Evolutionary conservation across 2,797 vertebrate genomes (phyloP), one percentile per base, ranked within the genome.

Genomic region (Rhynchotus rufescens): DNA sequence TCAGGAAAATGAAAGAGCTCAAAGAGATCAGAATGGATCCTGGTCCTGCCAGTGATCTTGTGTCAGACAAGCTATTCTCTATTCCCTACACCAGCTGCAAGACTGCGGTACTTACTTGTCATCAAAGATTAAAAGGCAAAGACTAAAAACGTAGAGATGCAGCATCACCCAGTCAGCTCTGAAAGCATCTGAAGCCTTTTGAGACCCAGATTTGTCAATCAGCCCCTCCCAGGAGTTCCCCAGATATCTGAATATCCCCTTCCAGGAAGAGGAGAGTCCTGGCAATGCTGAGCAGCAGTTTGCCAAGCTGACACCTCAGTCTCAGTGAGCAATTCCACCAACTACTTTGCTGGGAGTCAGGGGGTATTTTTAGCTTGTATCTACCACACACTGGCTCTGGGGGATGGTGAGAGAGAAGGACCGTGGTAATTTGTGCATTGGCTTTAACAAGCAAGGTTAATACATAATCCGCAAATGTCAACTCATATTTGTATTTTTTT

Each of bases 1-100:
- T 80, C 49, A 49, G 47, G 72, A 76, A 45, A 83, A 10, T 5
- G 8, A 19, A 30, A 30, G 19, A 11, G 5, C 65, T 91, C 34
- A 68, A 13, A 52, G 9, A 45, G 3, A 28, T 40, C 15, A 54
- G 68, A 86, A 76, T 2, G 9, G 38, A 34, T 64, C 25, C 4
- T 4, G 23, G 8, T 88, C 64, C 54, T 86, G 25, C 8, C 25
- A 34, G 34, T 4, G 7, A 47, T 17, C 19, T 74, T 36, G 64
- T 28, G 12, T 26, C 36, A 32, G 60, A 40, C 51, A 82, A 36
- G 17, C 1, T 61, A 23, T 34, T 82, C 71, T 23, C 42, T 54
- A 4, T 52, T 47, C 3, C 4, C 9, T 69, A 5, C 32, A 47
- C 20, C 0, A 25, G 2, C 15, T 9, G 3, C 51, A 42, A 54